Evolutionary conservation across 2,113 vertebrate genomes (phyloP).

Genomic region (Alligator mississippiensis): DNA sequence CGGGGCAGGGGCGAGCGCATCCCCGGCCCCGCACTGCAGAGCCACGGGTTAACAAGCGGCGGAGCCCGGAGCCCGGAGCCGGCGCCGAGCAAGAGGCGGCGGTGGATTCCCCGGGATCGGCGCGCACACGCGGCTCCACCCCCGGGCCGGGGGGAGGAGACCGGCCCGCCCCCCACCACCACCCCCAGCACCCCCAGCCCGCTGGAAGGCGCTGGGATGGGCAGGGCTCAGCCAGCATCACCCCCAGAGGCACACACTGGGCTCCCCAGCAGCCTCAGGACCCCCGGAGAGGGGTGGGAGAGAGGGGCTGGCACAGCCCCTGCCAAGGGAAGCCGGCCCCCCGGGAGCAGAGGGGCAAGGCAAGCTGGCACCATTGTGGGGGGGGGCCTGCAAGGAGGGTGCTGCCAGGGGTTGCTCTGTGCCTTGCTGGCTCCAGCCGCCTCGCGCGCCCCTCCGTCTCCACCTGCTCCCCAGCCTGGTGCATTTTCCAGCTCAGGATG

Average conservation of each 20-base stretch:
- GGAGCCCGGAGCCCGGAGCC: constrained; percentile 68
- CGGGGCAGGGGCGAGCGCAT: background rate
- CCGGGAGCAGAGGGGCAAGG: background rate
- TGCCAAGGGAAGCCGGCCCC: background rate
- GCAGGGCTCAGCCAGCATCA: background rate
- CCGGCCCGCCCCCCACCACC: background rate
- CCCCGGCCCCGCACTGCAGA: constrained; percentile 56
- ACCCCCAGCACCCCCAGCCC: background rate
- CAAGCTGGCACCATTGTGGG: background rate
- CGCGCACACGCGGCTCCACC: background rate
- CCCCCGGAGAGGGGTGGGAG: background rate
- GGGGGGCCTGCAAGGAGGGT: background rate
- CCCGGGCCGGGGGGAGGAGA: too few relatives aligned
- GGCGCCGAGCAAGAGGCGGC: constrained; percentile 71
- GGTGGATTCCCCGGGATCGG: constrained; percentile 59
- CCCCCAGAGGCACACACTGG: too few relatives aligned
- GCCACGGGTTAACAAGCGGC: constrained; percentile 52
- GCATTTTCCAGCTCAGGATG: too few relatives aligned
- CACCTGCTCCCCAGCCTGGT: too few relatives aligned
- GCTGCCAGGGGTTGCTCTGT: too few relatives aligned
- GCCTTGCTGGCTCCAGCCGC: background rate
- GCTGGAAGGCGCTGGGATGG: background rate
- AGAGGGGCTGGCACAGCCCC: background rate
- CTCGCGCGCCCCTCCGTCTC: background rate
- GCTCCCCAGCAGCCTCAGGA: too few relatives aligned